Conservation (phyloP, 2,113 vertebrate genomes). For the Picathartes gymnocephalus region DNA sequence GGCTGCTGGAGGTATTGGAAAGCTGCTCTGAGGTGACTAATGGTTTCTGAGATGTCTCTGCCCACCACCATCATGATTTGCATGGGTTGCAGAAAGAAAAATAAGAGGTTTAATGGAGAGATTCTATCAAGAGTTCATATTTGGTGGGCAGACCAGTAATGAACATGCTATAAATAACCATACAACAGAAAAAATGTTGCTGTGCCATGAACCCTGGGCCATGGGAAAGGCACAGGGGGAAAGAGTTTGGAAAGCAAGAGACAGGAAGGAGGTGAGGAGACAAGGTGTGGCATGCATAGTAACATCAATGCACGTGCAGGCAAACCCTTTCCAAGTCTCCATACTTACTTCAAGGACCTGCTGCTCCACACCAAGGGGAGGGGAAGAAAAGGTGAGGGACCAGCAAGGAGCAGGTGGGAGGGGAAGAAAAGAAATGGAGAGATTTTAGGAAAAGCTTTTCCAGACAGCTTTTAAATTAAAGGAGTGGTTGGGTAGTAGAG, state of each 20-base stretch:
- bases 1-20: neutral
- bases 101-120: neutral
- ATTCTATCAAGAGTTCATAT: neutral
- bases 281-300: conserved; percentile 50
- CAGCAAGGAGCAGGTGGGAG: conserved; percentile 52
- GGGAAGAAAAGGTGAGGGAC: conserved; percentile 58
- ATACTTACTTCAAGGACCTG: conserved; percentile 98
- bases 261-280: neutral
- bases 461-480: neutral
- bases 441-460: conserved; percentile 58
- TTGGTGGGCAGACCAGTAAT: neutral
- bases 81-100: neutral
- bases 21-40: conserved; percentile 13
- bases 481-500: neutral
- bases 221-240: neutral
- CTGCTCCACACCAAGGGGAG: conserved; percentile 81
- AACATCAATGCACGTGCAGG: neutral
- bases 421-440: conserved; percentile 61
- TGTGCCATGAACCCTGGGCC: neutral
- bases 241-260: neutral
- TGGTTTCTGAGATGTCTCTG: conserved; percentile 12
- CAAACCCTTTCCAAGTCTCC: conserved; percentile 11
- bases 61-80: neutral
- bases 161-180: neutral
- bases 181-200: neutral